Evolutionary conservation across 2,888 invertebrate genomes (phyloP).

Genomic region (Tetheella fluctuosa): DNA sequence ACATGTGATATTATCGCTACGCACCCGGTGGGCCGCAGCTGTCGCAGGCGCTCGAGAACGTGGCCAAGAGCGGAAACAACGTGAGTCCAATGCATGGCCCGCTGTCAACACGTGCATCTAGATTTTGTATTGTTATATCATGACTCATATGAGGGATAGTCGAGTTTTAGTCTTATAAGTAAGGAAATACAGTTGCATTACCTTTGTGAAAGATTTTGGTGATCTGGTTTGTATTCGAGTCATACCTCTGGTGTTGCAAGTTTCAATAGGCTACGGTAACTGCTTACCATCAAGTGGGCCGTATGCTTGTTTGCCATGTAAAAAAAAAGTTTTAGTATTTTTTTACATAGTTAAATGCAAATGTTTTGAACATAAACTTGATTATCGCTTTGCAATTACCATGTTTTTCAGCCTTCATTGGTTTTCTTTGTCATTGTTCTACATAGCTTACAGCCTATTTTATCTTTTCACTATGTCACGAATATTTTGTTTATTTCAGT

Average conservation of each 20-base stretch:
- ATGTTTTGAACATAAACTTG: neutral
- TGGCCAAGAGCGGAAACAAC: constrained; percentile 87
- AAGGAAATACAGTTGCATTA: neutral
- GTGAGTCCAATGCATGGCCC: constrained; percentile 78
- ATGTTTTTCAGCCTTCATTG: neutral
- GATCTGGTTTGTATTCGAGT: too few relatives aligned
- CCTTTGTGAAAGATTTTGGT: too few relatives aligned
- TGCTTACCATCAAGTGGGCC: too few relatives aligned
- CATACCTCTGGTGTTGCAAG: too few relatives aligned
- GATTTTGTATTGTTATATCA: constrained; percentile 14
- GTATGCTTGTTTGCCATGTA: too few relatives aligned
- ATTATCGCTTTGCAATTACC: neutral
- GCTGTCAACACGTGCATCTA: constrained; percentile 33
- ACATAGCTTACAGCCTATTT: neutral
- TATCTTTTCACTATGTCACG: neutral
- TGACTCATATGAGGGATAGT: neutral
- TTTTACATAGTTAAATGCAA: neutral
- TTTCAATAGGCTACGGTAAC: too few relatives aligned
- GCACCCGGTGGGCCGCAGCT: constrained; percentile 75
- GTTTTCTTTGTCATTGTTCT: neutral
- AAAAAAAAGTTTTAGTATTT: neutral
- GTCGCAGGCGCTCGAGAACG: constrained; percentile 88
- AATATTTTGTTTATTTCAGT: neutral
- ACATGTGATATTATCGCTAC: constrained; percentile 76
- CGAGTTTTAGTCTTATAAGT: neutral